Evolutionary conservation across 1,140 invertebrate genomes (phyloP), one percentile per base, ranked within the genome.

Genomic region (Conus ventricosus): DNA sequence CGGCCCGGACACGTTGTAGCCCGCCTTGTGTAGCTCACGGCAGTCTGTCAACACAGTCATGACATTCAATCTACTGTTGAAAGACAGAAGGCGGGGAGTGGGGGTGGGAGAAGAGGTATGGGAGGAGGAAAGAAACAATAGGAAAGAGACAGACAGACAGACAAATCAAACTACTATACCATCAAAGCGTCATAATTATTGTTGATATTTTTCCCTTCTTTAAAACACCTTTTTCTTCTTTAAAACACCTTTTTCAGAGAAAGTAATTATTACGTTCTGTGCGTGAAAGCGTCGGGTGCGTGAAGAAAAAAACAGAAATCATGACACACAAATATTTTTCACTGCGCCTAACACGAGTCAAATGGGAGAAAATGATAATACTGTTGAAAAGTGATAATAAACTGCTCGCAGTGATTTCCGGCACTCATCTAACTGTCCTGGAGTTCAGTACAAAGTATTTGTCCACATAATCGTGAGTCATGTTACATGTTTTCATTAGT

Each of bases 1-100:
- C 13, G 84, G 75, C 5, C 91, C 91, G 39, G 88, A 89, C 4
- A 90, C 76, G 39, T 88, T 89, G 85, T 90, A 90, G n/a, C 91
- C 91, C 13, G 89, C 84, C 51, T 88, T 84, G 39, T 83, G 20
- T 20, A 90, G n/a, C 15, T 87, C 55, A 4, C 83, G 23, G 84
- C 91, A 92, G 53, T 90, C 91, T 92, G 54, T 23, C 11, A 71
- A 17, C 5, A 8, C 67, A 20, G 20, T 71, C 67, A 71, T 71
- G 20, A 20, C 7, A 23, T 17, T 71, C 6, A 71, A 20, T 17
- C 6, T 71, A 71, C 20, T 71, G 1, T 17, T n/a, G 7, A 51
- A 25, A 78, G 25, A 78, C 5, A 27, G 67, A 71, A n/a, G 23
- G 67, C 7, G 67, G 6, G 67, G 23, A 20, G 23, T 3, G 10